Evolutionary conservation across 1,140 invertebrate genomes (phyloP).

Genomic region (Microplitis demolitor): DNA sequence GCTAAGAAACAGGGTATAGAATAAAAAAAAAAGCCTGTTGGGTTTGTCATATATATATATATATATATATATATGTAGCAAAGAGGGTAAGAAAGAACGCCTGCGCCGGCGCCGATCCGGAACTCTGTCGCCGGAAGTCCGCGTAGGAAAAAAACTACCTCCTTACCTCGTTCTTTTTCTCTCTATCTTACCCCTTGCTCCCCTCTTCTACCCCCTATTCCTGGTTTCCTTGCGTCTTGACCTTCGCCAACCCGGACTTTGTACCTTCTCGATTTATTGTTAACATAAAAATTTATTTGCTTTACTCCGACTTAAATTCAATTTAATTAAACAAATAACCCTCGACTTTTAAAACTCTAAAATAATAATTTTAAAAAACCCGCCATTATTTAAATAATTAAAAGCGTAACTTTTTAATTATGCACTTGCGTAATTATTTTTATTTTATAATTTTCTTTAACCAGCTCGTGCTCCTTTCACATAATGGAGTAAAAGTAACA

Average conservation of each 20-base stretch:
- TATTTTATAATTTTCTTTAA: no score
- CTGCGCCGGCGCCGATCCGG: conserved; percentile 13
- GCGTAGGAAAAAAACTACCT: neutral
- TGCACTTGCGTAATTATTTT: no score
- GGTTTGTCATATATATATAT: neutral
- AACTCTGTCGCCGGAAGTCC: conserved; percentile 20
- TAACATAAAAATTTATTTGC: neutral
- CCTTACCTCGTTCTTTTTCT: neutral
- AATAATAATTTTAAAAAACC: no score
- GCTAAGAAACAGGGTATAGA: no score
- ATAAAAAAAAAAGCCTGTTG: neutral
- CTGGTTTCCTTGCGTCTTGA: conserved; percentile 24
- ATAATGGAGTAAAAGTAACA: no score
- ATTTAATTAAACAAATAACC: no score
- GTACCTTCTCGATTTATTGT: neutral
- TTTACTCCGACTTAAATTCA: neutral
- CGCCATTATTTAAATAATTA: no score
- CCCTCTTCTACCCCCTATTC: no score
- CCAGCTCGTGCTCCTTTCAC: no score
- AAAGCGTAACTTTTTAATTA: no score
- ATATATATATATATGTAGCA: neutral
- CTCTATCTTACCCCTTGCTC: no score
- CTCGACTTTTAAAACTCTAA: no score
- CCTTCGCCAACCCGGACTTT: conserved; percentile 26
- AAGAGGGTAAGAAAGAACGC: neutral